Evolutionary conservation across 2,888 invertebrate genomes (phyloP).

Genomic region (Carpatolechia fugitivella): DNA sequence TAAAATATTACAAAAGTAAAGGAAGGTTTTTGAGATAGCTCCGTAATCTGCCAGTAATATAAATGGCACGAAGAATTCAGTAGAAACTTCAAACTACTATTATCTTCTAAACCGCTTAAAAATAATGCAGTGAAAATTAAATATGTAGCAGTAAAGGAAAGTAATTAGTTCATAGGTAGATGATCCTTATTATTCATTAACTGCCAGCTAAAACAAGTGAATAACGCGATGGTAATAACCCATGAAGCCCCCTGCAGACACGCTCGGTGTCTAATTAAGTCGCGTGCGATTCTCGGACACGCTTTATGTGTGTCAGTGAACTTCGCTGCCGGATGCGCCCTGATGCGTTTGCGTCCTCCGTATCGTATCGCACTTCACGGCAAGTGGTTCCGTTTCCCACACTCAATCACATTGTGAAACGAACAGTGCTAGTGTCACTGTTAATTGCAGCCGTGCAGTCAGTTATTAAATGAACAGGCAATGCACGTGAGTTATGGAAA

Average conservation of each 20-base stretch:
- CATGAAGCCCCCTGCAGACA: conserved; percentile 20
- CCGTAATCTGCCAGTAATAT: too few species aligned
- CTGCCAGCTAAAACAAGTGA: background rate
- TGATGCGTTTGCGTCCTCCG: conserved; percentile 41
- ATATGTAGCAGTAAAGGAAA: too few species aligned
- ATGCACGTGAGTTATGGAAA: conserved; percentile 1
- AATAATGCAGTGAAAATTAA: too few species aligned
- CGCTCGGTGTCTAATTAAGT: conserved; percentile 49
- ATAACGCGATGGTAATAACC: conserved; percentile 2
- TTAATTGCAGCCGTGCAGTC: conserved; percentile 4
- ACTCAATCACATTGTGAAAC: conserved; percentile 37
- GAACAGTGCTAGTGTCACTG: conserved; percentile 30
- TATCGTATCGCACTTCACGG: conserved; percentile 38
- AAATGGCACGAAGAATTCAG: too few species aligned
- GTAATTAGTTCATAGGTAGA: too few species aligned
- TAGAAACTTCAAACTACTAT: too few species aligned
- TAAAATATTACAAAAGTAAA: too few species aligned
- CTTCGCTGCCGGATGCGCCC: conserved; percentile 58
- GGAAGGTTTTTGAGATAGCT: too few species aligned
- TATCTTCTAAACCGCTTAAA: too few species aligned
- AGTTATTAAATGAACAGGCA: background rate
- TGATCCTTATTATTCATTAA: too few species aligned
- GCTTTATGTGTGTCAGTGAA: conserved; percentile 59
- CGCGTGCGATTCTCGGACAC: conserved; percentile 48
- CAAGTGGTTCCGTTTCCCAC: conserved; percentile 43